These are phyloP conservation scores for Bergia sp. DNA, from an alignment of 92 coral and sea anemone genomes.

Conservation along the genomic window DNA sequence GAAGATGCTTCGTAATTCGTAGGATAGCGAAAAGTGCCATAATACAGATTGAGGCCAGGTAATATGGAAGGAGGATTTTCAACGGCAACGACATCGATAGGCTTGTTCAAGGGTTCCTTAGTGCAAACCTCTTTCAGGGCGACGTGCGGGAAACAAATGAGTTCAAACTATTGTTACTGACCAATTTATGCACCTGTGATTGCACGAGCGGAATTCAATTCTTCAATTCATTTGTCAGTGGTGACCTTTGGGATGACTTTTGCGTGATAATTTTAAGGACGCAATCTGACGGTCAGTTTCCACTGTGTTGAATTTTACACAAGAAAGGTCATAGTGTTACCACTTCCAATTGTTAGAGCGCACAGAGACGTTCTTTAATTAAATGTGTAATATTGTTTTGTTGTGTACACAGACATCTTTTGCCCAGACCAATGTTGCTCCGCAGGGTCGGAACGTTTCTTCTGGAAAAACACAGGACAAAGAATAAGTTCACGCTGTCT, in stretches of 20 bases:
- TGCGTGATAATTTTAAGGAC: conserved; percentile 35
- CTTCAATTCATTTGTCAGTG: conserved; percentile 40
- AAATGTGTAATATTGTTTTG: conserved; percentile 35
- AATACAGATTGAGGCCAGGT: conserved; percentile 30
- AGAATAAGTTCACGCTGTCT: conserved; percentile 43
- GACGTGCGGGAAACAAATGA: conserved; percentile 10
- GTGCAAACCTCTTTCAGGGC: not conserved
- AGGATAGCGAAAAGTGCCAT: conserved; percentile 41
- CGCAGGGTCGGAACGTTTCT: conserved; percentile 42
- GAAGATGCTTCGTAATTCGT: conserved; percentile 39
- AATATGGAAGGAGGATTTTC: conserved; percentile 17
- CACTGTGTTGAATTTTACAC: conserved; percentile 19
- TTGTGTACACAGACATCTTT: not conserved
- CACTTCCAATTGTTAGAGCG: conserved; percentile 24
- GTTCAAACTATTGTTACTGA: not conserved
- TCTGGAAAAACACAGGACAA: conserved; percentile 33
- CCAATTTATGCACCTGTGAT: conserved; percentile 37
- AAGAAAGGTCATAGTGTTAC: conserved; percentile 36
- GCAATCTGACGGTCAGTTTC: conserved; percentile 20
- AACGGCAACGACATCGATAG: conserved; percentile 6
- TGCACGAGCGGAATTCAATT: not conserved
- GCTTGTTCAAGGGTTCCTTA: not conserved
- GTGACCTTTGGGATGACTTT: conserved; percentile 43
- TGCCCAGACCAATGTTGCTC: conserved; percentile 30
- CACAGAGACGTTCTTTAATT: conserved; percentile 17